Evolutionary conservation across 2,797 vertebrate genomes (phyloP), one percentile per base, ranked within the genome.

Genomic region (Malurus splendens): DNA sequence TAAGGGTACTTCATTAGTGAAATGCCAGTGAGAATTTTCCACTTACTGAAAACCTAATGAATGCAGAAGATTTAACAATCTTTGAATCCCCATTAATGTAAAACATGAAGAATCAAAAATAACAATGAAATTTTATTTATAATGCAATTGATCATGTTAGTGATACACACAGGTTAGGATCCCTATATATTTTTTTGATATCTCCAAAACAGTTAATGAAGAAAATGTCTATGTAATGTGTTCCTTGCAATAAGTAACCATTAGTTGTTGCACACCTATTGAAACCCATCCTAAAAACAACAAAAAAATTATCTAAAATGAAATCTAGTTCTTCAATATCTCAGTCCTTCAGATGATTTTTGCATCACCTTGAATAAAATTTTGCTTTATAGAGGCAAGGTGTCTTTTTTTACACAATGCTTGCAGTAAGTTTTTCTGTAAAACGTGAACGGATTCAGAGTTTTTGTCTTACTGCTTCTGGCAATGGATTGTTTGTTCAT

Each of bases 11-110:
- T 81, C 80, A 68, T 77, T 87, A 91, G 59, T 41, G 45, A 38
- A 81, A 91, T 59, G 59, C 66, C 66, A 81, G 59, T 41, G 77
- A 92, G 67, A 83, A 62, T 79, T 62, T 92, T 81, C 77, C 52
- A 51, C 51, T 86, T 68, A 74, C 24, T 50, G 60, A 52, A 87
- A 92, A 70, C 20, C 24, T 81, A 79, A 81, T 4, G 4, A 87
- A 65, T 73, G 42, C 57, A 82, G 61, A 71, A 72, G 56, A 74
- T 64, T 42, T 60, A 66, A 72, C 18, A 78, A n/a, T 33, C 28
- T 86, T 81, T 64, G 76, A 86, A 66, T 73, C 39, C 7, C 9
- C 25, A n/a, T 73, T 66, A 59, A 66, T 72, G n/a, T 68, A 54
- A 86, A 92, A 14, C 30, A 18, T 9, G 23, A 70, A 76, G 45